Evolutionary conservation across 2,888 invertebrate genomes (phyloP).

Genomic region (Caradrina clavipalpis): DNA sequence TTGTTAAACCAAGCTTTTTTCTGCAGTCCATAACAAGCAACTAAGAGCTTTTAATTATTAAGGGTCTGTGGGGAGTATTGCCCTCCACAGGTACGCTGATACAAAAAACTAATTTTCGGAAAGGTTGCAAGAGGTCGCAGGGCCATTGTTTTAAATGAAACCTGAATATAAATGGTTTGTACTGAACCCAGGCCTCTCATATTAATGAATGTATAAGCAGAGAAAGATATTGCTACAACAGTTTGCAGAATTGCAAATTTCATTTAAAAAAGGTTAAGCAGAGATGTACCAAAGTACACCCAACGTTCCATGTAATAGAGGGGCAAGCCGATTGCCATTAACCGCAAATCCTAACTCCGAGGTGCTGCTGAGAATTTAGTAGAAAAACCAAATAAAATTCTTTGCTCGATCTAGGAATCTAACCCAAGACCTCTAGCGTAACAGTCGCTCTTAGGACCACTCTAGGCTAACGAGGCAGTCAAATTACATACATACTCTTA

Average conservation of each 20-base stretch:
- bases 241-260: not conserved
- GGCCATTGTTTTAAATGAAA: slow-evolving; percentile 31
- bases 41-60: not conserved
- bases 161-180: slow-evolving; percentile 22
- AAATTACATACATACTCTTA: no score
- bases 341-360: no score
- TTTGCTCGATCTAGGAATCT: no score
- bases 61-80: not conserved
- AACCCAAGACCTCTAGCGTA: no score
- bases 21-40: not conserved
- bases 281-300: no score
- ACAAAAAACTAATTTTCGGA: slow-evolving; percentile 25
- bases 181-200: slow-evolving; percentile 9
- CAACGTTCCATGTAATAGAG: no score
- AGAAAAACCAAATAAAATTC: no score
- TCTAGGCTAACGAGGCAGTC: no score
- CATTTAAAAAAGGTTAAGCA: no score
- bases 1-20: not conserved
- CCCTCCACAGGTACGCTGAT: not conserved
- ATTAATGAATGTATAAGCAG: slow-evolving; percentile 3
- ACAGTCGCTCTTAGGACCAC: no score
- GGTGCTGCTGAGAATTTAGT: no score
- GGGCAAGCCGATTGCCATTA: no score
- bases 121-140: slow-evolving; percentile 9
- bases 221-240: not conserved